Evolutionary conservation across 2,113 vertebrate species (phyloP).

Genomic region (Saccopteryx leptura): DNA sequence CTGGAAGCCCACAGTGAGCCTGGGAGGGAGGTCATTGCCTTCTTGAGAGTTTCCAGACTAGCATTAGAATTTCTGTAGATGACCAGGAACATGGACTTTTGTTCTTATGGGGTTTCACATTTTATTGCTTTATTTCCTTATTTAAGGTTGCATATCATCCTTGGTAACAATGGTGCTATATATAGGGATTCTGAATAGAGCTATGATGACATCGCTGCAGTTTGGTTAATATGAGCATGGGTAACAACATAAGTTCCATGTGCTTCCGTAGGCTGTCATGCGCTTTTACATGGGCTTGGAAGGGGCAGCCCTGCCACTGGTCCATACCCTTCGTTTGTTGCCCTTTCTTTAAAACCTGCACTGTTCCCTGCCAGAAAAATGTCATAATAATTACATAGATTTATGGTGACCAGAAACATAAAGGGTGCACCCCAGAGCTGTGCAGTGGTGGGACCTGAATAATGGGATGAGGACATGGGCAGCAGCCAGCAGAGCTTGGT

Average conservation of each 20-base stretch:
- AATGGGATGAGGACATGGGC: background rate
- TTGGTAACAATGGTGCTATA: background rate
- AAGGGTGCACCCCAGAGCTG: background rate
- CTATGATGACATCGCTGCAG: background rate
- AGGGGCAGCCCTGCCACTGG: background rate
- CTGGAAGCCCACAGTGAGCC: background rate
- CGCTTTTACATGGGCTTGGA: background rate
- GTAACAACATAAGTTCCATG: background rate
- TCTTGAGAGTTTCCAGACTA: background rate
- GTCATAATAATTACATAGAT: background rate
- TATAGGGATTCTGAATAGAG: background rate
- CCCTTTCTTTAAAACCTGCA: conserved; percentile 1
- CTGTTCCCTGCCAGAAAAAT: background rate
- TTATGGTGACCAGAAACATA: background rate
- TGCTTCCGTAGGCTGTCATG: background rate
- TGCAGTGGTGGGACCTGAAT: background rate
- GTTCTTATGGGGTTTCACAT: background rate
- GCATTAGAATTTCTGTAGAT: background rate
- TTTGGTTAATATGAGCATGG: background rate
- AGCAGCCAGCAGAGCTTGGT: background rate
- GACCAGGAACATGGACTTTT: background rate
- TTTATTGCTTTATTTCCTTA: conserved; percentile 2
- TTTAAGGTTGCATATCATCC: conserved; percentile 16
- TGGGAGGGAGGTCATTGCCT: background rate
- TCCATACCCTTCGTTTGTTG: background rate